These are phyloP conservation scores for Lepus timidus DNA, from an alignment of 2,113 vertebrate species.

Conservation along the genomic window DNA sequence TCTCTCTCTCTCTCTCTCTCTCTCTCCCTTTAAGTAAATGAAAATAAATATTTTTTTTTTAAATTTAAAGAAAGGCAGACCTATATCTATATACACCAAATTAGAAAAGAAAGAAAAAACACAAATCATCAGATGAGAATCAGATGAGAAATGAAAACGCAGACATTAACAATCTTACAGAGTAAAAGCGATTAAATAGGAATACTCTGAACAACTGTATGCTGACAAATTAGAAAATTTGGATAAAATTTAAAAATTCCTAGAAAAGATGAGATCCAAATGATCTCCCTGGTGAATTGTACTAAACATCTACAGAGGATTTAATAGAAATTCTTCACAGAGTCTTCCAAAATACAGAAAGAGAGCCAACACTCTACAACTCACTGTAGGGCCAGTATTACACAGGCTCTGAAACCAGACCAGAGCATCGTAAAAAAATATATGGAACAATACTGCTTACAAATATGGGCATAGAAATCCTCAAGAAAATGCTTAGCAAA, in stretches of 20 bases:
- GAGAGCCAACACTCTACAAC: neutral
- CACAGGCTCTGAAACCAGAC: neutral
- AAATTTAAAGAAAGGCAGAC: too few species aligned
- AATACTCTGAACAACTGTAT: too few species aligned
- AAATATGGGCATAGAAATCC: neutral
- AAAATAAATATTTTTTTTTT: too few species aligned
- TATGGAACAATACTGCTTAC: neutral
- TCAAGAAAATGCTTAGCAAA: neutral
- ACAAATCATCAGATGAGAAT: too few species aligned
- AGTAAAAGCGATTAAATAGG: too few species aligned
- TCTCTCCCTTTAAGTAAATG: too few species aligned
- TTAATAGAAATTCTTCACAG: neutral
- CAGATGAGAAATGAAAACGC: too few species aligned
- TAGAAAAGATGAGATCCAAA: neutral
- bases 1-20: too few species aligned
- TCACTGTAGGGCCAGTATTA: too few species aligned
- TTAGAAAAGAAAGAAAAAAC: too few species aligned
- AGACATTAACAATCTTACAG: too few species aligned
- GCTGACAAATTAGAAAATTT: neutral
- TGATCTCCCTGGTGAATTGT: neutral
- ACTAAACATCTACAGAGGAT: neutral
- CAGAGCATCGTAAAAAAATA: neutral
- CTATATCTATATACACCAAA: too few species aligned
- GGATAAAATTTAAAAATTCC: neutral
- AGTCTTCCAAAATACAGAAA: neutral